Evolutionary conservation across 2,113 vertebrate genomes (phyloP).

Genomic region (Pelecanoides urinatrix): DNA sequence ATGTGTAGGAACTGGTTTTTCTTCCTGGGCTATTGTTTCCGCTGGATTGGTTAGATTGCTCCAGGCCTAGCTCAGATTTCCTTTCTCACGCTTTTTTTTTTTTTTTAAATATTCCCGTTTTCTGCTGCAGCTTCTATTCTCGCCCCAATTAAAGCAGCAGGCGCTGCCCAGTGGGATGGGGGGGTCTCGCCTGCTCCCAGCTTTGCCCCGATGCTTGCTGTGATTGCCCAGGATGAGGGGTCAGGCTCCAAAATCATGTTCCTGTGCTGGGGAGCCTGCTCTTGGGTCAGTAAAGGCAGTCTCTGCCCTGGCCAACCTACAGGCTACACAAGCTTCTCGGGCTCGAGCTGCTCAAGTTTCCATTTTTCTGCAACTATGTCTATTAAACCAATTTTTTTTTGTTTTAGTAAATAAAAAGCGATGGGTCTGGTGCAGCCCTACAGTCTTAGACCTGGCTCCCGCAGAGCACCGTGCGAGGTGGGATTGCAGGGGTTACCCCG

Average conservation of each 20-base stretch:
- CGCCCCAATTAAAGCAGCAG: neutral
- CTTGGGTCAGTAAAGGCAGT: rapidly evolving
- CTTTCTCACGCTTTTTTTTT: conserved; percentile 67
- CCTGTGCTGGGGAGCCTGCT: neutral
- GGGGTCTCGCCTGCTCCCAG: neutral
- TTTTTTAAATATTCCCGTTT: neutral
- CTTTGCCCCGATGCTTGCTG: neutral
- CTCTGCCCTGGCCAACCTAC: neutral
- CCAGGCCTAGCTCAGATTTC: conserved; percentile 64
- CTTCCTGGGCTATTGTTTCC: conserved; percentile 70
- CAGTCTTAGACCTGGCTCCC: rapidly evolving
- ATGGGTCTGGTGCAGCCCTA: neutral
- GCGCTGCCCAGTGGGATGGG: rapidly evolving
- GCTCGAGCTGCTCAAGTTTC: neutral
- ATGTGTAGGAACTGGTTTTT: conserved; percentile 68
- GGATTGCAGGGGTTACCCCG: neutral
- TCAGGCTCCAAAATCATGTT: rapidly evolving
- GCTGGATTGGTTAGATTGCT: conserved; percentile 62
- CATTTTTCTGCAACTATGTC: neutral
- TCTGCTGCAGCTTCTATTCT: neutral
- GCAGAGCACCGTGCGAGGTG: rapidly evolving
- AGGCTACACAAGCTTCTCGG: rapidly evolving
- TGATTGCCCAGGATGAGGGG: neutral
- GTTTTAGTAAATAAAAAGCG: neutral
- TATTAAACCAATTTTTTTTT: neutral